These are phyloP conservation scores for Ganaspis brasiliensis DNA, from an alignment of 2,888 invertebrate species.

Conservation along the genomic window DNA sequence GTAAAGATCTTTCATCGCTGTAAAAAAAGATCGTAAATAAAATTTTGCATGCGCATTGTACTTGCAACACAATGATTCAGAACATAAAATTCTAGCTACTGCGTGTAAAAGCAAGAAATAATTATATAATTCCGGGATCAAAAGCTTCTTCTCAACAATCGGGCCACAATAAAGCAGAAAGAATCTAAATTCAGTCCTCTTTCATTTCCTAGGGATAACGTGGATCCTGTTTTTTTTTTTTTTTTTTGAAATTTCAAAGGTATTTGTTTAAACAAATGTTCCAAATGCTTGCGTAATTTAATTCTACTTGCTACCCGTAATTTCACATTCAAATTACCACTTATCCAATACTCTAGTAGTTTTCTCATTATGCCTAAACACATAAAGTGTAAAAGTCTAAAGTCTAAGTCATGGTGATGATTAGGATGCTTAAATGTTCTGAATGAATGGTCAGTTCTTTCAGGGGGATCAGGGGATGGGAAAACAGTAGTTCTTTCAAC, in stretches of 20 bases:
- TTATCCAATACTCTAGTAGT: constrained; percentile 53
- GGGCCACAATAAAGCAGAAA: constrained; percentile 65
- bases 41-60: constrained; percentile 56
- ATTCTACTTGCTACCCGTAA: constrained; percentile 12
- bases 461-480: too few relatives aligned
- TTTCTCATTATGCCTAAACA: constrained; percentile 38
- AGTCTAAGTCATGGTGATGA: neutral
- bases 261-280: constrained; percentile 48
- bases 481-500: too few relatives aligned
- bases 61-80: constrained; percentile 8
- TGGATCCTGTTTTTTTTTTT: constrained; percentile 51
- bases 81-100: constrained; percentile 59
- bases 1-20: neutral
- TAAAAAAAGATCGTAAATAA: constrained; percentile 66
- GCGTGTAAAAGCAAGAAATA: constrained; percentile 63
- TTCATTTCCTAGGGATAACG: constrained; percentile 58
- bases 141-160: constrained; percentile 57
- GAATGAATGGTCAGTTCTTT: too few relatives aligned
- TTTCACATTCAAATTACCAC: constrained; percentile 12
- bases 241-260: constrained; percentile 65
- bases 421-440: neutral
- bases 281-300: constrained; percentile 43
- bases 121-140: constrained; percentile 54
- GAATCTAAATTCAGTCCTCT: constrained; percentile 63
- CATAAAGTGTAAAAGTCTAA: neutral